Evolutionary conservation across 2,113 vertebrate species (phyloP).

Genomic region (Siniperca knerii): DNA sequence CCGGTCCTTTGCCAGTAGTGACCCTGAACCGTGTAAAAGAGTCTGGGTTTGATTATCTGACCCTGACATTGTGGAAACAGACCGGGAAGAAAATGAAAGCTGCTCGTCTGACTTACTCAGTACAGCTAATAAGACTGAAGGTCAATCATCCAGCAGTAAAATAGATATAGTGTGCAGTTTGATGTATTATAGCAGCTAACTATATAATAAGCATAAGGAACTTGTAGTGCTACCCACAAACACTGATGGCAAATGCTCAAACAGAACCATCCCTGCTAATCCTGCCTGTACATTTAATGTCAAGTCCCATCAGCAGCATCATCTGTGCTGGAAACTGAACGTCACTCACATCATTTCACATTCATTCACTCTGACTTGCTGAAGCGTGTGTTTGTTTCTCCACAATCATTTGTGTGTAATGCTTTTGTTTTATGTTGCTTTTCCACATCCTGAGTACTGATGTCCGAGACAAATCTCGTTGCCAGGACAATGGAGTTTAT

Average conservation of each 20-base stretch:
- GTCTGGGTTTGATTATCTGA: constrained; percentile 23
- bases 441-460: constrained; percentile 43
- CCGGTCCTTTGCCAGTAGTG: not conserved
- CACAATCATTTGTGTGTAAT: constrained; percentile 29
- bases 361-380: constrained; percentile 41
- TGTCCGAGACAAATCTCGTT: constrained; percentile 41
- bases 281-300: constrained; percentile 13
- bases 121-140: constrained; percentile 26
- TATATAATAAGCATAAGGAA: not conserved
- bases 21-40: constrained; percentile 11
- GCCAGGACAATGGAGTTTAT: constrained; percentile 41
- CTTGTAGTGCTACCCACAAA: not conserved
- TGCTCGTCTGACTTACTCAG: constrained; percentile 16
- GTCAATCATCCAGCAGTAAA: constrained; percentile 33
- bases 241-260: not conserved
- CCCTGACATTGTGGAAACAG: constrained; percentile 17
- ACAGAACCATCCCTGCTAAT: constrained; percentile 21
- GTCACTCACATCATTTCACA: constrained; percentile 6
- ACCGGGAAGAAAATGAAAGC: constrained; percentile 22
- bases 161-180: constrained; percentile 12
- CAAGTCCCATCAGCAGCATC: constrained; percentile 34
- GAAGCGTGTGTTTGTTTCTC: constrained; percentile 47
- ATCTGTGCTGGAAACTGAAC: constrained; percentile 36
- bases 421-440: constrained; percentile 51
- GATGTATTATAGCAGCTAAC: constrained; percentile 7